Percentiles rank a stretch among this genome's conserved stretches.
Evolutionary conservation across 2,113 vertebrate species (phyloP).

Genomic region (Oriolus oriolus): DNA sequence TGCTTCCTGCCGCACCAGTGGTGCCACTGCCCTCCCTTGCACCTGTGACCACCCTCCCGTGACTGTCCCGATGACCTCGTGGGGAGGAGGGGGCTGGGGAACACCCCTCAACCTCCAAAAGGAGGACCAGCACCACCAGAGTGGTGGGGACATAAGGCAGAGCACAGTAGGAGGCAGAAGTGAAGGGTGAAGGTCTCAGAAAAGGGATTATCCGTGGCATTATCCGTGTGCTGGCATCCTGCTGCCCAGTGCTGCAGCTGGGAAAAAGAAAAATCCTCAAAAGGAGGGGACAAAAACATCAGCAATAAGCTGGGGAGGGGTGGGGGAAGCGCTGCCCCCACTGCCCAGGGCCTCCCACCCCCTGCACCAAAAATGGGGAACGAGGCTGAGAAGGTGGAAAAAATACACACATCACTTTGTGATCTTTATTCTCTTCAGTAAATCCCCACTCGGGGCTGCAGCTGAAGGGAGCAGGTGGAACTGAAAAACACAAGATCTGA

Average conservation of each 20-base stretch:
- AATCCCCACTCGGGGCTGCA: not conserved
- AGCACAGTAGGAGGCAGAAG: not conserved
- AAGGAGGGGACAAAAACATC: not conserved
- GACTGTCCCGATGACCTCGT: rapidly evolving
- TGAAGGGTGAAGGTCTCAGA: not conserved
- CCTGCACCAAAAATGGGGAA: not conserved
- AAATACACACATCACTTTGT: conserved; percentile 47
- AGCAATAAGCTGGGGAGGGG: too few relatives aligned
- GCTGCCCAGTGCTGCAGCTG: not conserved
- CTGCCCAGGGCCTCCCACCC: not conserved
- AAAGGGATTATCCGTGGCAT: rapidly evolving
- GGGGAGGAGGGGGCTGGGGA: not conserved
- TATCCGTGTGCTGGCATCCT: not conserved
- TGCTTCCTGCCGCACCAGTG: rapidly evolving
- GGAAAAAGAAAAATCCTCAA: not conserved
- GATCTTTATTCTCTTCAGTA: conserved; percentile 63
- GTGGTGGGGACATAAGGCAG: not conserved
- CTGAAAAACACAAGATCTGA: conserved; percentile 34
- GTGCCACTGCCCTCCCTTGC: not conserved
- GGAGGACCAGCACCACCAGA: not conserved
- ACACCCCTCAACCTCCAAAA: not conserved
- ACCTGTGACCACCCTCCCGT: rapidly evolving
- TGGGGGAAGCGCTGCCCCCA: not conserved
- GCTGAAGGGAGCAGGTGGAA: conserved; percentile 3
- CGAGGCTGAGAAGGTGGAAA: conserved; percentile 2